These are phyloP conservation scores for Xanthia togata DNA, from an alignment of 2,888 invertebrate genomes.

Conservation along the genomic window DNA sequence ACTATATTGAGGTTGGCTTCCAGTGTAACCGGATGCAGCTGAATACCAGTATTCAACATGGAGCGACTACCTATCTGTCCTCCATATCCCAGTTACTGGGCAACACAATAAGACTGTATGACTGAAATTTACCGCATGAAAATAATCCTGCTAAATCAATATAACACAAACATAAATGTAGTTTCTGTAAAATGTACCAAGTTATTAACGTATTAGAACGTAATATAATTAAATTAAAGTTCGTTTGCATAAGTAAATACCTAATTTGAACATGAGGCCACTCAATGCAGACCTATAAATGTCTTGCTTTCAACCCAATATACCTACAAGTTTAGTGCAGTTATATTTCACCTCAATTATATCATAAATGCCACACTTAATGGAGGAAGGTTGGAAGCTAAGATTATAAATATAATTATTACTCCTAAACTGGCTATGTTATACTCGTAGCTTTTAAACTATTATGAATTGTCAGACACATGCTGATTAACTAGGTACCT, in stretches of 20 bases:
- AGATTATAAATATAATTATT: constrained; percentile 23
- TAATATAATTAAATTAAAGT: constrained; percentile 31
- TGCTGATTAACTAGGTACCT: constrained; percentile 15
- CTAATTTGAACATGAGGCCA: constrained; percentile 28
- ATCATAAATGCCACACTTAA: constrained; percentile 50
- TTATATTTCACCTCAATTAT: constrained; percentile 51
- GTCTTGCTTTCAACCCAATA: constrained; percentile 33
- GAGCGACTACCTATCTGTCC: not conserved
- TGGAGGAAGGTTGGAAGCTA: constrained; percentile 28
- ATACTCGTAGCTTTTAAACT: constrained; percentile 14
- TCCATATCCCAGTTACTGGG: not conserved
- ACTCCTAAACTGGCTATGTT: constrained; percentile 23
- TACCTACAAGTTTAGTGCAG: constrained; percentile 35
- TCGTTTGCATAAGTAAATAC: constrained; percentile 26
- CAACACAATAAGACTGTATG: not conserved
- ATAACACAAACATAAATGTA: not conserved
- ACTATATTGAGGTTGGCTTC: not conserved
- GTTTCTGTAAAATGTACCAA: not conserved
- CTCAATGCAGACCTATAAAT: constrained; percentile 50
- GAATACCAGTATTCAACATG: not conserved
- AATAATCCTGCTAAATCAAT: not conserved
- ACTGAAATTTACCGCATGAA: not conserved
- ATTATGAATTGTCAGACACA: constrained; percentile 29
- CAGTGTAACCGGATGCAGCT: not conserved
- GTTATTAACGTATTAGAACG: constrained; percentile 10